Conservation (phyloP, 1,140 invertebrate genomes). For the Drosophila bifasciata region DNA sequence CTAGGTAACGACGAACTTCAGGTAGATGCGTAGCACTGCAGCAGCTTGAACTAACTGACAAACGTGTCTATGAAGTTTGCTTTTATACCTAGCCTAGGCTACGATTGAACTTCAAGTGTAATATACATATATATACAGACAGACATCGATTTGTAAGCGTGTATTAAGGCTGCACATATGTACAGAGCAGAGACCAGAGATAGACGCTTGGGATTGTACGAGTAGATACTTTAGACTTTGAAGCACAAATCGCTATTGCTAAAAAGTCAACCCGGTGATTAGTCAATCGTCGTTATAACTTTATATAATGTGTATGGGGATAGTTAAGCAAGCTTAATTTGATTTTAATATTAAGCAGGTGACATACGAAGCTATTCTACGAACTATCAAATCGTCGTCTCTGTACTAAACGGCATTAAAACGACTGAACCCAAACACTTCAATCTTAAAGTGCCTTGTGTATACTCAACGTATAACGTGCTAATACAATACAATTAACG, state of each 20-base stretch:
- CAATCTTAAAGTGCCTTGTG: no score
- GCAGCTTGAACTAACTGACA: constrained; percentile 70
- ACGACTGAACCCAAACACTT: no score
- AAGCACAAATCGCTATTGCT: constrained; percentile 50
- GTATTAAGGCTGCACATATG: constrained; percentile 21
- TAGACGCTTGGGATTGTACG: constrained; percentile 9
- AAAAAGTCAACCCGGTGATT: constrained; percentile 60
- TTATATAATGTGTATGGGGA: constrained; percentile 49
- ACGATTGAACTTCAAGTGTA: constrained; percentile 61
- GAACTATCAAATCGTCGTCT: constrained; percentile 17
- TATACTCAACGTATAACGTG: no score
- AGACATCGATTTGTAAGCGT: constrained; percentile 19
- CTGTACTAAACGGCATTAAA: neutral
- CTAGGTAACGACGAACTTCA: constrained; percentile 23
- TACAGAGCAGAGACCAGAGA: neutral
- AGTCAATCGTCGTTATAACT: constrained; percentile 58
- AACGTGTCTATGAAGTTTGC: constrained; percentile 67
- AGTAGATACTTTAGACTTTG: constrained; percentile 62
- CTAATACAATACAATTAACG: no score
- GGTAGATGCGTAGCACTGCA: constrained; percentile 60
- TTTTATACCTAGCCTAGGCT: constrained; percentile 62
- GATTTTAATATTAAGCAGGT: constrained; percentile 29
- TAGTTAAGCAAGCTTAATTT: constrained; percentile 50
- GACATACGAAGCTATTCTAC: no score
- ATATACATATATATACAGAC: constrained; percentile 17